Evolutionary conservation across 2,888 invertebrate species (phyloP).

Genomic region (Allacma fusca): DNA sequence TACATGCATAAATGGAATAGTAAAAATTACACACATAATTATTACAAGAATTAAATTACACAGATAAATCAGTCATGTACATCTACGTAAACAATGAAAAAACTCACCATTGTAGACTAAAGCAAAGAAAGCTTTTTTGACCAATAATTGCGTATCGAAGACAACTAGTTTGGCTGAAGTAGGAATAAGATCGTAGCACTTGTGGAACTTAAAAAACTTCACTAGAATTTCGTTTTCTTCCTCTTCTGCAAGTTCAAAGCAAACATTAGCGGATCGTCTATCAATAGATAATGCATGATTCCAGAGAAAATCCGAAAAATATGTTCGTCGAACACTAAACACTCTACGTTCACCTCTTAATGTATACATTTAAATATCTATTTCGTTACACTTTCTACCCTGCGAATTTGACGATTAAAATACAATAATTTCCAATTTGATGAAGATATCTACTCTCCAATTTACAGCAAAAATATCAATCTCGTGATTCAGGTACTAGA

Average conservation of each 20-base stretch:
- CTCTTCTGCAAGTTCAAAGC: constrained; percentile 78
- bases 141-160: constrained; percentile 97
- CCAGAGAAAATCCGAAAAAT: constrained; percentile 37
- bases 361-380: constrained; percentile 20
- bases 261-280: constrained; percentile 50
- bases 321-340: constrained; percentile 46
- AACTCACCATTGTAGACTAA: constrained; percentile 93
- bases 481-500: constrained; percentile 8
- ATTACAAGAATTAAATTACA: background rate
- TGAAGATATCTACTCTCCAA: background rate
- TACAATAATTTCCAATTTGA: background rate
- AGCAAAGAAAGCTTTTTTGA: constrained; percentile 99
- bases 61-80: background rate
- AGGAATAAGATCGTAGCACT: constrained; percentile 99
- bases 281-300: constrained; percentile 23
- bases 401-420: too few relatives aligned
- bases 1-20: too few relatives aligned
- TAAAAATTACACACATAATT: too few relatives aligned
- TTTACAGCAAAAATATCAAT: background rate
- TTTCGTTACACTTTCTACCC: too few relatives aligned
- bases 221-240: constrained; percentile 97
- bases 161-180: constrained; percentile 99
- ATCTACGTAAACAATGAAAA: background rate
- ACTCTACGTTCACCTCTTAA: constrained; percentile 39
- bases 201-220: constrained; percentile 99